Evolutionary conservation across 2,888 invertebrate species (phyloP), one percentile per base, ranked within the genome.

Genomic region (Tiphia femorata): DNA sequence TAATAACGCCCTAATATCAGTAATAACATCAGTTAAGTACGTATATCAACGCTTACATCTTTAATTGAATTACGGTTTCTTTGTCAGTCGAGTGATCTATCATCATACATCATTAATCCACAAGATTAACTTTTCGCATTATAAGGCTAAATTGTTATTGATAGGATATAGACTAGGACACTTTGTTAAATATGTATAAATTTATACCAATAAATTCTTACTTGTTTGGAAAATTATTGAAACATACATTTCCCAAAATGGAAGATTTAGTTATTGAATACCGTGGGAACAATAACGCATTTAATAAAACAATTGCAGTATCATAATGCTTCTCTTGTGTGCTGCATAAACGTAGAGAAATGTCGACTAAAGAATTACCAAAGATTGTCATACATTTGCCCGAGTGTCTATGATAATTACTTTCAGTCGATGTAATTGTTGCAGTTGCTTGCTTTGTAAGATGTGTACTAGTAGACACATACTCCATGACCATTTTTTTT

Each of bases 261-360:
- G 52, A 55, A 56, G 64, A 62, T 62, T 54, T 33, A 33, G 12
- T n/a, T n/a, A n/a, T n/a, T n/a, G n/a, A n/a, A n/a, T n/a, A n/a
- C n/a, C n/a, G n/a, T n/a, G n/a, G n/a, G 17, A 7, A 12, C 17
- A 40, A 21, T 21, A 40, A 40, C 40, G 35, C 16, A 37, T 37
- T 35, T 25, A 25, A 43, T 8, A 8, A 25, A 25, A 25, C 25
- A 8, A 6, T 25, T 8, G 25, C 8, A 25, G 8, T 8, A 8
- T 25, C n/a, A n/a, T n/a, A n/a, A 19, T 44, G 20, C n/a, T 29
- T 1, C 20, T 29, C n/a, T n/a, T n/a, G n/a, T n/a, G n/a, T n/a
- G n/a, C n/a, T n/a, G n/a, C n/a, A n/a, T n/a, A n/a, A n/a, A n/a
- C n/a, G n/a, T n/a, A n/a, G n/a, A n/a, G n/a, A n/a, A n/a, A n/a